Base-by-base conservation (phyloP, 2,888 invertebrate species). In the Thumatha senex region DNA sequence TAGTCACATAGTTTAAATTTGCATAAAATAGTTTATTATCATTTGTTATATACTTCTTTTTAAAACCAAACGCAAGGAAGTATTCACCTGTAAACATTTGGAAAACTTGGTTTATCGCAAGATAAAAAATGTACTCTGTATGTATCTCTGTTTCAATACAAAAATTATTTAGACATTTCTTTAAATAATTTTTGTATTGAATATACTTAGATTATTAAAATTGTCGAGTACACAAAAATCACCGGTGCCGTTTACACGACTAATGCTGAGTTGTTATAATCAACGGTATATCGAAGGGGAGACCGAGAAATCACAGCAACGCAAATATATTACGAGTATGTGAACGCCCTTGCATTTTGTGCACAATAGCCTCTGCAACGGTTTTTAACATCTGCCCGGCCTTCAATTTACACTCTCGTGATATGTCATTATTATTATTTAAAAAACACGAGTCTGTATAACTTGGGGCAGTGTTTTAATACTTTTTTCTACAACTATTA, bases 311-410 rank as follows among this genome's bases (percentile, higher is more conserved):
- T 89, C 88, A 83, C 81, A 70, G 78, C 59, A 66, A 58, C 67
- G 18, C 18, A 24, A 24, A 24, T 24, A 24, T 5, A 24, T 24
- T 24, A n/a, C n/a, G n/a, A n/a, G n/a, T 72, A 71, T 72, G 70
- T 64, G 68, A 75, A 74, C 74, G 72, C 81, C 81, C 81, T 81
- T 84, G 77, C 82, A 78, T 67, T 76, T 50, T 54, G 58, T 61
- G 64, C 70, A 90, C 86, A 89, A 90, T 84, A 76, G 87, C 77
- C 66, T 78, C 76, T 79, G 83, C 89, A 91, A 91, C 90, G 90
- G 91, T 84, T 89, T 86, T 81, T 70, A 84, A 86, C 90, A 91
- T 90, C 90, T 91, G 91, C 89, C 72, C 58, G 67, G 50, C 59
- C 66, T 54, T 55, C 45, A 54, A 24, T 24, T 24, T 24, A 67